Base-by-base conservation (phyloP, 1,140 invertebrate genomes). In the Caenorhabditis latens region DNA sequence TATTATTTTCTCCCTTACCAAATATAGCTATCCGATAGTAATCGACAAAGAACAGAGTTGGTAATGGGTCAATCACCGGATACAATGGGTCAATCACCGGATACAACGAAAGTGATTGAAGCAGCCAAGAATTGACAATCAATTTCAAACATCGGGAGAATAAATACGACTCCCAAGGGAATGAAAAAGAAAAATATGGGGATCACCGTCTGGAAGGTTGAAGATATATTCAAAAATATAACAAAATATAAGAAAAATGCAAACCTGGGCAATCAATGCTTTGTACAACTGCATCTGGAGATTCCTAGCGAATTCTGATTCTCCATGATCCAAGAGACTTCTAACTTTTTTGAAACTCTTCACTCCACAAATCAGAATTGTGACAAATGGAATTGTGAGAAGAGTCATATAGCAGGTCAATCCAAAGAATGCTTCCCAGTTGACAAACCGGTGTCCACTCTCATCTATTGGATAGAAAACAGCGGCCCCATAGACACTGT, bases 241-340 rank as follows among this genome's bases (percentile, higher is more conserved):
- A n/a, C n/a, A n/a, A n/a, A 13, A 11, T 50, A 32, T 32, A 32
- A 32, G 32, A 32, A 32, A 32, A 1, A 32, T 1, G 2, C 32
- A 32, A 21, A 79, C 71, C 71, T 79, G 71, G 14, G 46, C 71
- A 6, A 79, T 50, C 0, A 79, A 14, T 0, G 71, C 71, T 3
- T 50, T 79, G n/a, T 79, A 79, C 46, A 79, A 79, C 16, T 79
- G 71, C 46, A 79, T 50, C 46, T 79, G 71, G 14, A 79, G 40
- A 24, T 79, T 79, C 14, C 71, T 50, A 5, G 71, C 43, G 42
- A 50, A 79, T 11, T 79, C 71, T 8, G 71, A 79, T 21, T 79
- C 46, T 48, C 71, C 71, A 19, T 79, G 71, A 1, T 79, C 71
- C 11, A 79, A 24, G 11, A 79, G 46, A 2, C 13, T 53, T 24